phyloP scores from a whole-genome alignment of 2,888 invertebrate genomes.

The Resseliella maxima region DNA sequence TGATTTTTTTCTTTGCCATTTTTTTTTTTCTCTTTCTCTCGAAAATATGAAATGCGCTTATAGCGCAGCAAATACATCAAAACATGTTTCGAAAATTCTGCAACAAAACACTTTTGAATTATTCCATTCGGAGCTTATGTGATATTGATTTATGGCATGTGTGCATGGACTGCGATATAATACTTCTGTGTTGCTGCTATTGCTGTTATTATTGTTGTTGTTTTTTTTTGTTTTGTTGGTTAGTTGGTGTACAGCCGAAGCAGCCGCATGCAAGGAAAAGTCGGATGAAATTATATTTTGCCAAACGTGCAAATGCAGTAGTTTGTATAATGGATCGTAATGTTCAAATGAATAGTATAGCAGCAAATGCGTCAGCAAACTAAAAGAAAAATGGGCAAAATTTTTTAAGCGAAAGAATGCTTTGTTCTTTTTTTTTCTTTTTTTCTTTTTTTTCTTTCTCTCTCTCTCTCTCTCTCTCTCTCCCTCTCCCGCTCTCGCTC shows the following conservation, averaged over 20 bases:
- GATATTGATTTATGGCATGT: conserved; percentile 45
- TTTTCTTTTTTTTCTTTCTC: neutral
- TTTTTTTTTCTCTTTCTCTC: neutral
- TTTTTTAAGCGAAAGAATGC: neutral
- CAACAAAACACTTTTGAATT: conserved; percentile 53
- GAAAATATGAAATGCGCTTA: conserved; percentile 33
- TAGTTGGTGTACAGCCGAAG: too few relatives aligned
- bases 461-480: conserved; percentile 2
- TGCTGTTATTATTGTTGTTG: neutral
- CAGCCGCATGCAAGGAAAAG: neutral
- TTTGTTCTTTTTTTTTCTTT: neutral
- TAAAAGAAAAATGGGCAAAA: conserved; percentile 10
- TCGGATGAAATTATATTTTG: neutral
- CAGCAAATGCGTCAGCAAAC: conserved; percentile 8
- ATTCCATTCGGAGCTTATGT: conserved; percentile 23
- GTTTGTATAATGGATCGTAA: conserved; percentile 29
- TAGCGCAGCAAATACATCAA: neutral
- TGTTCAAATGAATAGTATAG: conserved; percentile 25
- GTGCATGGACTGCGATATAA: conserved; percentile 33
- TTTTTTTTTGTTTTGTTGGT: too few relatives aligned
- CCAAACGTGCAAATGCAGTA: conserved; percentile 36
- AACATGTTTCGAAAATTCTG: neutral
- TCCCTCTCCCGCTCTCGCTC: neutral
- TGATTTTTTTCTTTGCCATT: neutral
- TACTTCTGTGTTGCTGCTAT: neutral